Evolutionary conservation across 2,113 vertebrate species (phyloP).

Genomic region (Solenodon paradoxus): DNA sequence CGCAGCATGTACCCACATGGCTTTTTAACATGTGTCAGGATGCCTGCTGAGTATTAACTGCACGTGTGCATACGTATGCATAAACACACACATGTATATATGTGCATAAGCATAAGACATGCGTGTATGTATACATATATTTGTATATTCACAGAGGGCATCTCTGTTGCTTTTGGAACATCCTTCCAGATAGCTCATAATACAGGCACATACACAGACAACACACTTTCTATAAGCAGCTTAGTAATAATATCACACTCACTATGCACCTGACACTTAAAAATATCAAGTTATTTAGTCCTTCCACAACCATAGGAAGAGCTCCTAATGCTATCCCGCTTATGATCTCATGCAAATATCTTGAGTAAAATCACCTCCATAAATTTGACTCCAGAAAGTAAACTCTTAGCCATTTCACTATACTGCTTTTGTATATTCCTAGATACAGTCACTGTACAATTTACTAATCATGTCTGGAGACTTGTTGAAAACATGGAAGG

Average conservation of each 20-base stretch:
- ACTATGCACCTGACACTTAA: neutral
- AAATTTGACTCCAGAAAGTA: too few species aligned
- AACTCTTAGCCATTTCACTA: neutral
- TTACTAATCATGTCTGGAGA: neutral
- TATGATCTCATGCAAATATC: too few species aligned
- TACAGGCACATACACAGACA: neutral
- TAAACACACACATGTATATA: too few species aligned
- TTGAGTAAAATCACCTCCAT: too few species aligned
- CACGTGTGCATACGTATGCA: rapidly evolving
- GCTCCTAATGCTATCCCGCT: rapidly evolving
- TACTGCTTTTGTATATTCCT: neutral
- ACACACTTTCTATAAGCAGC: neutral
- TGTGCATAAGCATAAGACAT: too few species aligned
- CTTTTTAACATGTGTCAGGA: neutral
- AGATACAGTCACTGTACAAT: neutral
- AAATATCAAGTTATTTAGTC: neutral
- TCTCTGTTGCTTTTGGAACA: neutral
- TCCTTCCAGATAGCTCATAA: neutral
- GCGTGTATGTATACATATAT: rapidly evolving
- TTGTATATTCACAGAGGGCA: neutral
- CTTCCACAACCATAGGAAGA: neutral
- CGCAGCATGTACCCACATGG: too few species aligned
- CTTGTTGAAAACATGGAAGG: neutral
- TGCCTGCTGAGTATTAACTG: neutral
- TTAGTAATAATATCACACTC: neutral